Base-by-base conservation (phyloP, 2,113 vertebrate species). In the Percopsis transmontana region DNA sequence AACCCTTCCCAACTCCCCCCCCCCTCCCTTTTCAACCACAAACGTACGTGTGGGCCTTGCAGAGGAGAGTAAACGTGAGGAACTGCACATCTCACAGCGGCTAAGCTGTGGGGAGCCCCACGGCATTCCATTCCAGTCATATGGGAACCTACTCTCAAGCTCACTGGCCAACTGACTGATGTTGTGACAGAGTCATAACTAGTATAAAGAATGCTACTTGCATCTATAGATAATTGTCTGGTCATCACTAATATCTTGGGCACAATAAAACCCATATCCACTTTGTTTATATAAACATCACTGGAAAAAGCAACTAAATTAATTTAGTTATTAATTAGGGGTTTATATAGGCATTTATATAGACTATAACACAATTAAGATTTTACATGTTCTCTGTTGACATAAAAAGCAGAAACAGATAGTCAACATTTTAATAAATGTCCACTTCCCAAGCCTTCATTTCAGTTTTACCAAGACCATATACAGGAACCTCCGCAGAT, bases 1-100 rank as follows among this genome's bases (percentile, higher is more conserved):
- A 39, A 39, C 75, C 62, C 66, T 53, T 66, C 42, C 44, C 16
- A 58, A 51, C 67, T 56, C 12, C 40, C 15, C 47, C 15, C 24
- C 42, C 50, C 58, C 62, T 58, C 39, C 61, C 56, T 5, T 19
- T 47, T 19, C 40, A 56, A 44, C 15, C 51, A 73, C 40, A 0
- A 5, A 56, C 48, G 20, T 56, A 16, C 48, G 62, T 54, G 12
- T n/a, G 27, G 50, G 16, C 47, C 18, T 41, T 47, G 60, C 27
- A 38, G 60, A 62, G 58, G 51, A 62, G 42, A 78, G 76, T 55
- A 23, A 85, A 91, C 86, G 86, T 92, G 91, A 89, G 58, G 70
- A 87, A 72, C 75, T 77, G 89, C 90, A 91, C 85, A 86, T 79
- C 70, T 24, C 71, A 50, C 58, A 0, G 39, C 45, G 55, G 41